These are phyloP conservation scores for Holacanthus passer DNA, from an alignment of 2,113 vertebrate species.

Conservation along the genomic window DNA sequence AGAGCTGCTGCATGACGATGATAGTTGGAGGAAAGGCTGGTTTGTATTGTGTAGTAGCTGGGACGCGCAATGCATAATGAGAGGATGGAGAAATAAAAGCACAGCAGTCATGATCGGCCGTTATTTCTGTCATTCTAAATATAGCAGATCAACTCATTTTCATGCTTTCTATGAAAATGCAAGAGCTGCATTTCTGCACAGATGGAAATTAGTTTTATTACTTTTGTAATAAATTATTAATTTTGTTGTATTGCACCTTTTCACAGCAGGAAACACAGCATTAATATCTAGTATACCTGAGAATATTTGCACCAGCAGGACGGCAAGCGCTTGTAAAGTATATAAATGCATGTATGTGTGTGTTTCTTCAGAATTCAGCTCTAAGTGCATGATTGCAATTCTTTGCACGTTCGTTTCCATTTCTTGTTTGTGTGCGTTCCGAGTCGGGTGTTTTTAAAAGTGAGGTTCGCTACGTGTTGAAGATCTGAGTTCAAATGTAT, in stretches of 20 bases:
- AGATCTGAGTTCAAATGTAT: slow-evolving; percentile 41
- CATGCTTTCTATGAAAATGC: not conserved
- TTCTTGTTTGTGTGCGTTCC: slow-evolving; percentile 13
- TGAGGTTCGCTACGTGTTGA: slow-evolving; percentile 13
- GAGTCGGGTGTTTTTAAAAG: slow-evolving; percentile 12
- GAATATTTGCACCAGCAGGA: slow-evolving; percentile 11
- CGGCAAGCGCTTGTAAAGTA: not conserved
- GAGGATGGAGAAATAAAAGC: slow-evolving; percentile 23
- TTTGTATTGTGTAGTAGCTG: slow-evolving; percentile 57
- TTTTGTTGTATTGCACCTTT: not conserved
- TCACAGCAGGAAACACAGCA: not conserved
- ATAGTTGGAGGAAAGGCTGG: slow-evolving; percentile 49
- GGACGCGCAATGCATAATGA: slow-evolving; percentile 48
- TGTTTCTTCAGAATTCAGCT: not conserved
- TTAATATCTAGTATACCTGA: not conserved
- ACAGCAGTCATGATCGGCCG: slow-evolving; percentile 14
- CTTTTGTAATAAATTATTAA: too few species aligned
- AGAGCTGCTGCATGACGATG: slow-evolving; percentile 74
- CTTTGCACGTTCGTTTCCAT: not conserved
- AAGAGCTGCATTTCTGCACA: not conserved
- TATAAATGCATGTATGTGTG: not conserved
- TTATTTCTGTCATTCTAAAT: slow-evolving; percentile 1
- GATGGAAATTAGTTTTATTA: not conserved
- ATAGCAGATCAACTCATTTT: not conserved
- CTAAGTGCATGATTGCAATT: slow-evolving; percentile 15